Base-by-base conservation (phyloP, 2,888 invertebrate genomes). In the Orchesellides sinensis region DNA sequence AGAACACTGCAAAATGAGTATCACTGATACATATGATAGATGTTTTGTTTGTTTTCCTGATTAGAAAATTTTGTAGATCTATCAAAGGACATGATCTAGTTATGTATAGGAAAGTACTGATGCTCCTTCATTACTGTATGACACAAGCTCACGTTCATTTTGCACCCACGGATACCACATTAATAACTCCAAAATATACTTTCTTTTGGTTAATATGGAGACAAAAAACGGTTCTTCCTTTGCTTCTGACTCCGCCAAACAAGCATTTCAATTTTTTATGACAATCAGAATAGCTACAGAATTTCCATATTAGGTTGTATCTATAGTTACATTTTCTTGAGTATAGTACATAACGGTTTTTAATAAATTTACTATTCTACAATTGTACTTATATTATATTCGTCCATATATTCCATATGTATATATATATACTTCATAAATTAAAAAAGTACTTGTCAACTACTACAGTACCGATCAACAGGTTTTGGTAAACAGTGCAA, bases 1-100 rank as follows among this genome's bases (percentile, higher is more conserved):
- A 66, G 81, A 82, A 82, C 81, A 82, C 81, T 59, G 81, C 74
- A 74, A 59, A 74, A 74, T 82, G 81, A 82, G 81, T 82, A 82
- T 82, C 81, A 69, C 65, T 45, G 80, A 74, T 81, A 23, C 27
- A 21, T 10, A 75, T 54, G 72, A 63, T 65, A 17, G 29, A 14
- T 40, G 40, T 32, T 32, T 29, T 59, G 6, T 21, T 19, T n/a
- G 8, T 56, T 8, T 10, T 5, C 40, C 40, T 40, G 61, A 61
- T 25, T 10, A 54, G 23, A 54, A 54, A 5, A 23, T 25, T 14
- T 54, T n/a, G 8, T 54, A 1, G 14, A 17, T 54, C 25, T 54
- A 19, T 54, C 25, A 25, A 12, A 25, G 10, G 23, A 23, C 25
- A 25, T 25, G 54, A 25, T 54, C 25, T 23, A 19, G 12, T 54